Evolutionary conservation across 2,888 invertebrate species (phyloP), one percentile per base, ranked within the genome.

Genomic region (Phragmatobia fuliginosa): DNA sequence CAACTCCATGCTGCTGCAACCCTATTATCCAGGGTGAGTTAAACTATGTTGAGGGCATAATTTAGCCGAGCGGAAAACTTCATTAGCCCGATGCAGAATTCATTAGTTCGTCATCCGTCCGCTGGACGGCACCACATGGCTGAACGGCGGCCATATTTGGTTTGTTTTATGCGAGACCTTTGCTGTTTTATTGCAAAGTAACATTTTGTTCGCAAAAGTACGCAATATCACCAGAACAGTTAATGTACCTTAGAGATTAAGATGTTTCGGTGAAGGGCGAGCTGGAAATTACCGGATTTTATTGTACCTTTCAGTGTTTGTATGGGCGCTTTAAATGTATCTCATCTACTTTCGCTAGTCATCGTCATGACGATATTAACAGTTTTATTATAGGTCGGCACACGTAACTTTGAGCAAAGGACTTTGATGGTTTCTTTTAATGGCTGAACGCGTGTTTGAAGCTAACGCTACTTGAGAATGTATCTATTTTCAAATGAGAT

Each of bases 151-250:
- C 59, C 75, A 73, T 74, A 49, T 77, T 76, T 71, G 71, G 77
- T 77, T 74, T 75, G 69, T 76, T 82, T 81, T 82, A 81, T 67
- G 74, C 77, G 64, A 58, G 62, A 73, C 67, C 75, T 75, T 62
- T 38, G 71, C 25, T 65, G 68, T 67, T 82, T 80, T 80, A 80
- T 75, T 71, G 73, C 76, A 66, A 68, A 71, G 67, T 74, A 73
- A 72, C 71, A 73, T 74, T 74, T 66, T 71, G 63, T 63, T 33
- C 5, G 31, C 49, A 62, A 32, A 36, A 61, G 68, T 58, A 65
- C 72, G 72, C 61, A 65, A 32, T 71, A 65, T 38, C 64, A 63
- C 64, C 58, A 59, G 68, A 11, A 45, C 31, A 58, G 49, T 63
- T 69, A 58, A 76, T 76, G 64, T 66, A 58, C 58, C 68, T 66